phyloP scores from a whole-genome alignment of 2,113 vertebrate species.

The Orientallactaga bullata region DNA sequence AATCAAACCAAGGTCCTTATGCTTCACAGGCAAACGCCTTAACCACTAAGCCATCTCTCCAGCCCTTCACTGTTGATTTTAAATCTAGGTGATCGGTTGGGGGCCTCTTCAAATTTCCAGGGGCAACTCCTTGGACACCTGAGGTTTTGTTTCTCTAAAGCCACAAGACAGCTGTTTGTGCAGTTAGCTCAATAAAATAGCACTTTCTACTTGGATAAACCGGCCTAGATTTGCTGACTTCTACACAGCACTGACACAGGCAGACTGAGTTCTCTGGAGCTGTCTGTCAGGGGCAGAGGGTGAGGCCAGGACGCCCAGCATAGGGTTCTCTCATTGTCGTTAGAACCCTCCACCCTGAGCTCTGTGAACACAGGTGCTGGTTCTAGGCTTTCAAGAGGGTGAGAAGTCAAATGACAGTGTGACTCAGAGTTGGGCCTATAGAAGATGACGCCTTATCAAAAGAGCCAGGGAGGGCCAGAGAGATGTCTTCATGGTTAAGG shows the following conservation, averaged over 20 bases:
- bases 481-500: too few species aligned
- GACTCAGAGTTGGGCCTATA: neutral
- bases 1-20: too few species aligned
- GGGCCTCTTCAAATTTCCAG: constrained; percentile 76
- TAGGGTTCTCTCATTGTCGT: neutral
- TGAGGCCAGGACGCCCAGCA: neutral
- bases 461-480: neutral
- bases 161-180: constrained; percentile 82
- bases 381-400: neutral
- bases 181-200: constrained; percentile 88
- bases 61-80: constrained; percentile 80
- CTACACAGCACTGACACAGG: constrained; percentile 80
- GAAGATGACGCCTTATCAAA: neutral
- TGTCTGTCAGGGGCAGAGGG: constrained; percentile 64
- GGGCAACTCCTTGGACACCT: constrained; percentile 66
- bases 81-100: constrained; percentile 75
- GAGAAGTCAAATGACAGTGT: neutral
- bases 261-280: constrained; percentile 73
- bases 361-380: neutral
- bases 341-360: neutral
- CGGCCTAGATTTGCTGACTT: constrained; percentile 88
- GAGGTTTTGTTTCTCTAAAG: constrained; percentile 78
- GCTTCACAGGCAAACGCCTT: too few species aligned
- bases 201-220: constrained; percentile 89
- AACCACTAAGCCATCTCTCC: too few species aligned